These are phyloP conservation scores for Akabosia matsudoensis DNA, from an alignment of 1,140 invertebrate species.

Conservation along the genomic window DNA sequence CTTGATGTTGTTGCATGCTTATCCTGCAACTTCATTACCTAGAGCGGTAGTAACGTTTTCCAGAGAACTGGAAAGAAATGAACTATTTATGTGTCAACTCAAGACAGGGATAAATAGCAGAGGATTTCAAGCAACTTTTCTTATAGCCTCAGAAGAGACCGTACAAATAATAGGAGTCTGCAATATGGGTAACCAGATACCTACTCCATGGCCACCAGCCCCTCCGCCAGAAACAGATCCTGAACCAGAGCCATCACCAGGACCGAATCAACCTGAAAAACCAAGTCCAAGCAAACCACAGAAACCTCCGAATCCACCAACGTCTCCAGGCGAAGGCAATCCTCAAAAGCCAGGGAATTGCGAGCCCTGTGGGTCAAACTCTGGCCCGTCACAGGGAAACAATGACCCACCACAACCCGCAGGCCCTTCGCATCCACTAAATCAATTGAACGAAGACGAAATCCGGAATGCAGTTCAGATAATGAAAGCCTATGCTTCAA, in stretches of 20 bases:
- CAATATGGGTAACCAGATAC: too few relatives aligned
- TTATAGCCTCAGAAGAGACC: too few relatives aligned
- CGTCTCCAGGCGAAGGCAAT: background rate
- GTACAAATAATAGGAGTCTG: too few relatives aligned
- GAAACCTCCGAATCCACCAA: background rate
- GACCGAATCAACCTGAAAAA: background rate
- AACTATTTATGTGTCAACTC: too few relatives aligned
- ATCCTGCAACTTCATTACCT: too few relatives aligned
- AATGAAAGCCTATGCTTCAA: background rate
- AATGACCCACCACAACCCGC: background rate
- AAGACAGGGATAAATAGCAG: too few relatives aligned
- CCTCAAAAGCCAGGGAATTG: background rate
- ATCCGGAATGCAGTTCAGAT: background rate
- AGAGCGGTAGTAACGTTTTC: too few relatives aligned
- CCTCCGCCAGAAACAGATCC: too few relatives aligned
- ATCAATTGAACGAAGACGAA: slow-evolving; percentile 10
- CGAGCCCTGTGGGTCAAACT: background rate
- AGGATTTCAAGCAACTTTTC: too few relatives aligned
- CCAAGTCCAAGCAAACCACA: background rate
- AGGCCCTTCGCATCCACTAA: background rate
- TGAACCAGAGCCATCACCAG: background rate
- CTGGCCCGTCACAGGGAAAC: background rate
- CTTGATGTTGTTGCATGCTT: too few relatives aligned
- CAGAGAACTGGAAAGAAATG: too few relatives aligned
- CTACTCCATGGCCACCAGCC: too few relatives aligned